Conservation (phyloP, 2,888 invertebrate genomes). For the Iselma pallidipennis region DNA sequence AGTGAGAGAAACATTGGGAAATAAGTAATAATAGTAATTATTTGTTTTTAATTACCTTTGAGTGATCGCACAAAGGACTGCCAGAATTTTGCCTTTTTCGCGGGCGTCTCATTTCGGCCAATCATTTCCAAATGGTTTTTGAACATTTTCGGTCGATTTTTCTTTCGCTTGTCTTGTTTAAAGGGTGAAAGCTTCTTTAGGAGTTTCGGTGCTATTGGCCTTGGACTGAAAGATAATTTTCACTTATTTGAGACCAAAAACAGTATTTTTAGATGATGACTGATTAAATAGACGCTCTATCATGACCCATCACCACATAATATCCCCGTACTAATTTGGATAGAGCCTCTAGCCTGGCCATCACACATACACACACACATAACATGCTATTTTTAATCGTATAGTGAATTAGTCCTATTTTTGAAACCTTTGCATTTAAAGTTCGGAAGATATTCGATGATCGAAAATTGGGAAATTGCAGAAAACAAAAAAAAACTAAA, state of each 20-base stretch:
- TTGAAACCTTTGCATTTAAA: conserved; percentile 12
- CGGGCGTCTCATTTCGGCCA: conserved; percentile 88
- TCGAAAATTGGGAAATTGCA: background rate
- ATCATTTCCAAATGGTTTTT: conserved; percentile 93
- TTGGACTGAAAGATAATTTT: conserved; percentile 65
- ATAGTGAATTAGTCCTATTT: conserved; percentile 22
- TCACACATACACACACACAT: background rate
- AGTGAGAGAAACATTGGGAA: too few relatives aligned
- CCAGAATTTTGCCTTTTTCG: conserved; percentile 94
- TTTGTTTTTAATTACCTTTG: too few relatives aligned
- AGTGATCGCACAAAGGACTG: conserved; percentile 91
- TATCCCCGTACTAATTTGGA: conserved; percentile 32
- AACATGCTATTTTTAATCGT: conserved; percentile 6
- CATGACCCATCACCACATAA: background rate
- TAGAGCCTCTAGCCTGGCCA: conserved; percentile 16
- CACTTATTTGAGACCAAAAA: background rate
- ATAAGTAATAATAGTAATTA: too few relatives aligned
- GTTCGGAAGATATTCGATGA: background rate
- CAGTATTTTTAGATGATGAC: conserved; percentile 1
- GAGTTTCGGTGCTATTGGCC: conserved; percentile 67
- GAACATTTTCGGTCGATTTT: conserved; percentile 77
- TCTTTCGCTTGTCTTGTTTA: conserved; percentile 55
- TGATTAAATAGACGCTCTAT: background rate
- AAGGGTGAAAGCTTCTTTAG: conserved; percentile 29
- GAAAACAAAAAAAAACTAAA: background rate